Evolutionary conservation across 2,888 invertebrate species (phyloP), one percentile per base, ranked within the genome.

Genomic region (Tryphoninae sp.): DNA sequence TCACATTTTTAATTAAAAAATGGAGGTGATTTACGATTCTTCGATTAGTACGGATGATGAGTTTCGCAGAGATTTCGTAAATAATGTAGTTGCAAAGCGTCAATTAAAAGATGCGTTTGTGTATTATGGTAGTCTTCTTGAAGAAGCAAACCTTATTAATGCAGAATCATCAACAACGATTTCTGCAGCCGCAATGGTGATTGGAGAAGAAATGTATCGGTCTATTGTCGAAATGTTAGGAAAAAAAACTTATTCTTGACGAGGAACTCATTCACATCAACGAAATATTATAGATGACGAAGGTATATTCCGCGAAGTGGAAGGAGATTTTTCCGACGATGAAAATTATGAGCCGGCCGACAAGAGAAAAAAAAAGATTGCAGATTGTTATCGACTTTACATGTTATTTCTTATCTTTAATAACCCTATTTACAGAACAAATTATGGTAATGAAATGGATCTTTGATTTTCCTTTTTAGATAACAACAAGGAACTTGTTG

Each of bases 401-500:
- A 58, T 9, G 8, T 11, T 9, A 33, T 6, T 33, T 19, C 4
- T 58, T 19, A 26, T 26, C 23, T 22, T 58, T 11, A 22, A 58
- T 2, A 58, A 22, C 19, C 11, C 2, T 1, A 58, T 22, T 19
- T 58, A 22, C 4, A 11, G 58, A 58, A 58, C 11, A 22, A 58
- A 23, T 9, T 58, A 22, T 22, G 11, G 7, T 58, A 33, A 33
- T 33, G 6, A 7, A 22, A 58, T 58, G 58, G 8, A 23, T 8
- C 19, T 58, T 58, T 19, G 58, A 58, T 58, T 22, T 58, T 9
- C 3, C 58, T 23, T 55, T 58, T 58, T 23, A 58, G 58, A 23
- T 58, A 22, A 61, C 13, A 61, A 61, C 61, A 4, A 61, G 77
- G 72, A 77, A 23, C 33, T 3, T 26, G n/a, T n/a, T n/a, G n/a